Base-by-base conservation (phyloP, 2,797 vertebrate genomes). In the Anguilla obscura region DNA sequence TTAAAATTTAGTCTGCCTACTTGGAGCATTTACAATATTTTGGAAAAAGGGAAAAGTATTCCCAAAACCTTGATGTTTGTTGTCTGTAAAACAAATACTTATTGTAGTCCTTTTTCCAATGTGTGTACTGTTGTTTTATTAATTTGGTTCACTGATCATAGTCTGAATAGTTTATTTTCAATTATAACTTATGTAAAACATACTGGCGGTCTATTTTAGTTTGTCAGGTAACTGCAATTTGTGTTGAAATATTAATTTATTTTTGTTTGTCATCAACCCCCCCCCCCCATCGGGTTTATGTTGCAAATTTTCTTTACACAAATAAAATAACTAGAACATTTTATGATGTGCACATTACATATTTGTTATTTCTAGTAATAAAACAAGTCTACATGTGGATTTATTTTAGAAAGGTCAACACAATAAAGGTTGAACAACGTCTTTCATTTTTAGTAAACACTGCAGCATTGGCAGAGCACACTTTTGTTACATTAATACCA, bases 271-370 rank as follows among this genome's bases (percentile, higher is more conserved):
- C 56, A 88, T 92, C 21, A 33, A 40, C 2, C 36, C 21, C 85
- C 33, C 54, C 54, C 1, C 54, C 1, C 54, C 18, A 12, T 87
- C 89, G 84, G 12, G n/a, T 71, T 71, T 71, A 54, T 27, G 88
- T 89, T 84, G 86, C 85, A 86, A 88, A 87, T 58, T 69, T 76
- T 76, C 90, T 92, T 91, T 85, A 50, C 85, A 85, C 66, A 45
- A 74, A 83, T 83, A 83, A 83, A 83, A 48, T 52, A 50, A 83
- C 45, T 27, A n/a, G 45, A 83, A 83, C 30, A 36, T 76, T 71
- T 71, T 71, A 16, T 50, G 40, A 40, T 83, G 40, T 48, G 79
- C 79, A 50, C 21, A 80, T 80, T 71, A 40, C 36, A 40, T 40
- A 40, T 40, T 40, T 27, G n/a, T 54, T 52, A 52, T 52, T 40